Evolutionary conservation across 2,797 vertebrate species (phyloP).

Genomic region (Tokudaia muenninki): DNA sequence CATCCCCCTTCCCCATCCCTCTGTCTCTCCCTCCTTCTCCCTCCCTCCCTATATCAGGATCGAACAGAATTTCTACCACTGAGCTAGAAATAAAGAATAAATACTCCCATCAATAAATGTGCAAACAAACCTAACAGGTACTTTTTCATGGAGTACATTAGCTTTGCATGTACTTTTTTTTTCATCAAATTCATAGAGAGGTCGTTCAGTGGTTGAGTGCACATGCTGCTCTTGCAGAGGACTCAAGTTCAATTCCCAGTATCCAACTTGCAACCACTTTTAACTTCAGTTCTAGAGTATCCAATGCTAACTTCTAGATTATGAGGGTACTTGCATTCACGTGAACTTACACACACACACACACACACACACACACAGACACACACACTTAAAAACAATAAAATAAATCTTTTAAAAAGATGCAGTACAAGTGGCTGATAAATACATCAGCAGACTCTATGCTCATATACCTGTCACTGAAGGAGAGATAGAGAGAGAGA

Average conservation of each 20-base stretch:
- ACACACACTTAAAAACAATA: background rate
- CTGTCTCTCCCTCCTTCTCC: background rate
- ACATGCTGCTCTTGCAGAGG: background rate
- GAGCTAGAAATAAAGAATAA: background rate
- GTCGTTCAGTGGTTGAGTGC: background rate
- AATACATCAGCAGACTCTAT: background rate
- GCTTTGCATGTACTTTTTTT: no score
- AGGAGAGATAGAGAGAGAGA: rapidly evolving
- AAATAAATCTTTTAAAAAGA: background rate
- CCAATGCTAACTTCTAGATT: background rate
- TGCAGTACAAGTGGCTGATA: background rate
- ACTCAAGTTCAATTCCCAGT: background rate
- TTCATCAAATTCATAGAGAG: background rate
- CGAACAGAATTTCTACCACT: background rate
- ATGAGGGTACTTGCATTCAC: background rate
- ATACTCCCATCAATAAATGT: background rate
- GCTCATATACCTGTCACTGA: background rate
- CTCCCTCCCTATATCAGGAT: background rate
- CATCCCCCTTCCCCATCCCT: no score
- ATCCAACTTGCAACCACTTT: background rate
- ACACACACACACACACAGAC: background rate
- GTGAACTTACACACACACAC: no score
- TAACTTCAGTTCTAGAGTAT: background rate
- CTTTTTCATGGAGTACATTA: background rate
- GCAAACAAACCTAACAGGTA: background rate